A percentile compares a stretch with the other conserved stretches of the same genome.
phyloP scores from a whole-genome alignment of 2,113 vertebrate species.

The Sylvietta virens region DNA sequence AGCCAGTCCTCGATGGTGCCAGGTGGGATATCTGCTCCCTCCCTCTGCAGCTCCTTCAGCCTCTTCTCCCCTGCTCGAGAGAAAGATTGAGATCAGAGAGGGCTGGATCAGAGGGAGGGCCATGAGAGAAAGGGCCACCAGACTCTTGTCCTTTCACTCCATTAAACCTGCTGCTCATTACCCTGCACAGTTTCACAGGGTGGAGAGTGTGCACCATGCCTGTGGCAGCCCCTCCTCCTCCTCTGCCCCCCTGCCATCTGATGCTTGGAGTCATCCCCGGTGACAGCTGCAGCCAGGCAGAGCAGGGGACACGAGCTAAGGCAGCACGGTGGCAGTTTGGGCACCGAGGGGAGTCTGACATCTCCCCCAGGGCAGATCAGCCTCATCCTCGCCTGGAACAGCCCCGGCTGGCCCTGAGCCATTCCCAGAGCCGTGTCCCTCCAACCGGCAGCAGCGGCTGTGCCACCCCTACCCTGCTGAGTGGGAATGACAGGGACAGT shows the following conservation, averaged over 20 bases:
- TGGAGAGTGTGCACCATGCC: not conserved
- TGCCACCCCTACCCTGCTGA: not conserved
- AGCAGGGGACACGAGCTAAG: not conserved
- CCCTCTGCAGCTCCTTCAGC: conserved; percentile 68
- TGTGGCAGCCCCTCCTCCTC: not conserved
- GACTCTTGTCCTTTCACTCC: not conserved
- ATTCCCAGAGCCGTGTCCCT: not conserved
- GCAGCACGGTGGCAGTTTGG: not conserved
- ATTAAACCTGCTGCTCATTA: not conserved
- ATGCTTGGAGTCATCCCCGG: not conserved
- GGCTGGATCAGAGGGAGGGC: not conserved
- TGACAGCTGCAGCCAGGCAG: not conserved
- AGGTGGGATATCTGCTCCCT: conserved; percentile 31
- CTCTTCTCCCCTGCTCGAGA: conserved; percentile 76
- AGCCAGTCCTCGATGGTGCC: conserved; percentile 86
- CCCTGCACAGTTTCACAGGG: not conserved
- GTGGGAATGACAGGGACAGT: not conserved
- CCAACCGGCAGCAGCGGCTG: not conserved
- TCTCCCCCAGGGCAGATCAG: not conserved
- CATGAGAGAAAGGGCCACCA: not conserved
- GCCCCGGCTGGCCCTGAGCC: not conserved
- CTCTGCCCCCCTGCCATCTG: not conserved
- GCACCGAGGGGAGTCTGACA: not conserved
- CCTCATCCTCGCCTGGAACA: not conserved
- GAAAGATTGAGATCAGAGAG: not conserved